A percentile compares a stretch with the other conserved stretches of the same genome.
These are phyloP conservation scores for Brachyhypopomus occidentalis DNA, from an alignment of 2,113 vertebrate genomes.

Conservation along the genomic window DNA sequence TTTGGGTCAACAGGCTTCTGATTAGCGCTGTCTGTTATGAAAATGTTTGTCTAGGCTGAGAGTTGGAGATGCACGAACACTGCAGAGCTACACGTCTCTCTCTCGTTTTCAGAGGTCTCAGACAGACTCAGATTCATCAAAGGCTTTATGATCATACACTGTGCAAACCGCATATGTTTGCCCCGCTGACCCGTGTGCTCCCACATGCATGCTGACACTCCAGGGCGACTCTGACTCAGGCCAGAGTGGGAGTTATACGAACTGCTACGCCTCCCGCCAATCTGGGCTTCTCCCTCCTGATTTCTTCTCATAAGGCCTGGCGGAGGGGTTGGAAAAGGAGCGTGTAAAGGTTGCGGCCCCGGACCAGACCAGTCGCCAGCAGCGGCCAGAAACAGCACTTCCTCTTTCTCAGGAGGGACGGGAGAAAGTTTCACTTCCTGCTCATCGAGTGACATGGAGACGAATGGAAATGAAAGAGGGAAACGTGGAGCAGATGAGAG, in stretches of 20 bases:
- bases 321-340: not conserved
- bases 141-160: not conserved
- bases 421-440: constrained; percentile 45
- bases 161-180: not conserved
- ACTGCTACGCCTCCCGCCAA: not conserved
- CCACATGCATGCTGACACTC: not conserved
- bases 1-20: too few species aligned
- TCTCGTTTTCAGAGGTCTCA: too few species aligned
- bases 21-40: too few species aligned
- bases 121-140: not conserved
- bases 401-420: constrained; percentile 25
- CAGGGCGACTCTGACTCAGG: not conserved
- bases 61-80: too few species aligned
- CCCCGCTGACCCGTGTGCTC: not conserved
- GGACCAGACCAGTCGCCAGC: not conserved
- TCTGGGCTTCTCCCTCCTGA: not conserved
- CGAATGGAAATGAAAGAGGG: constrained; percentile 51
- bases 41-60: too few species aligned
- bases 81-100: not conserved
- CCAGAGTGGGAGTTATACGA: not conserved
- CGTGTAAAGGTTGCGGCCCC: not conserved
- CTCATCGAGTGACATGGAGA: constrained; percentile 48
- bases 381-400: constrained; percentile 26
- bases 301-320: constrained; percentile 1
- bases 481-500: constrained; percentile 30